phyloP scores from a whole-genome alignment of 2,113 vertebrate species.

The Chelonoidis abingdonii region DNA sequence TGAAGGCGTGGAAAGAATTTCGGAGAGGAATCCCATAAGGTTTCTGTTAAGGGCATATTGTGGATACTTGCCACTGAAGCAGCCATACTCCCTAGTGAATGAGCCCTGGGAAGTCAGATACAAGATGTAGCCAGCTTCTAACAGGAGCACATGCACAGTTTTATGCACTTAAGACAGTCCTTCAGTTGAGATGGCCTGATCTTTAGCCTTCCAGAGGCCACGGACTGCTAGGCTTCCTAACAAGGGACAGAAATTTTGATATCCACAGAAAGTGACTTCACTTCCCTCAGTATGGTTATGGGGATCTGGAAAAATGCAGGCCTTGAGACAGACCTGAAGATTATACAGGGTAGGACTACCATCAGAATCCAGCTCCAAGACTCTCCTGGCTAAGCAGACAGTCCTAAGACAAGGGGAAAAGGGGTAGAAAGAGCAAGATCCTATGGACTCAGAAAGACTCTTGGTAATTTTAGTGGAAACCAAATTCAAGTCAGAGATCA shows the following conservation, averaged over 20 bases:
- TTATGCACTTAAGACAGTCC: not conserved
- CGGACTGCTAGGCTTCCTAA: not conserved
- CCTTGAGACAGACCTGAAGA: not conserved
- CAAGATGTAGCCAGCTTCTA: no score
- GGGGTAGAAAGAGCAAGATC: not conserved
- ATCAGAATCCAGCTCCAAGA: not conserved
- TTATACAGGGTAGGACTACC: not conserved
- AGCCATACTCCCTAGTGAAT: no score
- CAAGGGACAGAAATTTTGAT: not conserved
- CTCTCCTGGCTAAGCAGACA: no score
- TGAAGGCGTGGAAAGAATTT: not conserved
- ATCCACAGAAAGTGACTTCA: not conserved
- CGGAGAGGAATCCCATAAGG: no score
- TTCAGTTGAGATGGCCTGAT: not conserved
- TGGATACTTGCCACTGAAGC: not conserved
- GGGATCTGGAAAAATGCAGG: not conserved
- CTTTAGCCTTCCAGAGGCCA: no score
- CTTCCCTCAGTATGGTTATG: not conserved
- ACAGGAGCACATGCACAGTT: not conserved
- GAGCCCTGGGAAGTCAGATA: no score
- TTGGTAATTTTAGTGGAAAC: no score
- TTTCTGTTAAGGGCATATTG: not conserved
- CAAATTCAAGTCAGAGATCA: no score
- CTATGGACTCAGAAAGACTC: not conserved
- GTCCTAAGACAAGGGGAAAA: not conserved